phyloP scores from a whole-genome alignment of 2,797 vertebrate genomes.

The Eulemur coronatus region DNA sequence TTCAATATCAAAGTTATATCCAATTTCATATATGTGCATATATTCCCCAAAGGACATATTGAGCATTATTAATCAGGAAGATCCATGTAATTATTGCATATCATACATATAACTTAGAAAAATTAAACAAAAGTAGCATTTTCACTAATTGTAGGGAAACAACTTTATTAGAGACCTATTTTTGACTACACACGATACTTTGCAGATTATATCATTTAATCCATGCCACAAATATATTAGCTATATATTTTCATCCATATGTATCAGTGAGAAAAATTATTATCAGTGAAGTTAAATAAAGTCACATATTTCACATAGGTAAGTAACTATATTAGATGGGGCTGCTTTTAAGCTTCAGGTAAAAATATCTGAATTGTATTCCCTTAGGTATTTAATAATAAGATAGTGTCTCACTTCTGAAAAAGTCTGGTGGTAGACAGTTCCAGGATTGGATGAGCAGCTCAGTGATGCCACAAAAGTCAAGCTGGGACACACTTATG shows the following conservation, averaged over 20 bases:
- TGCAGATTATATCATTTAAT: neutral
- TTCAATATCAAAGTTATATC: neutral
- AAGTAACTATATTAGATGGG: neutral
- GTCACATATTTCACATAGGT: neutral
- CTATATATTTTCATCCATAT: neutral
- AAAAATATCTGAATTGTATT: neutral
- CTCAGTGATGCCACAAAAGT: neutral
- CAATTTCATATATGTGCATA: neutral
- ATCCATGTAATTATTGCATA: neutral
- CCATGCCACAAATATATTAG: neutral
- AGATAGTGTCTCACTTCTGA: neutral
- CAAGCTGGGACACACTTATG: neutral
- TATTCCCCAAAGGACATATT: neutral
- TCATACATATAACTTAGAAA: neutral
- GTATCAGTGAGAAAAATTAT: neutral
- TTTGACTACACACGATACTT: neutral
- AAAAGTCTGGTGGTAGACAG: no score
- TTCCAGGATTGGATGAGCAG: neutral
- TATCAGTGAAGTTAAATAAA: neutral
- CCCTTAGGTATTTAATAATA: neutral
- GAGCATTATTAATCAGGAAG: neutral
- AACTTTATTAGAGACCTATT: neutral
- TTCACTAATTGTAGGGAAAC: neutral
- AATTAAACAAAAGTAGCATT: neutral
- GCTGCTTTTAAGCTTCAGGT: neutral